Evolutionary conservation across 2,888 invertebrate species (phyloP).

Genomic region (Metacarcinus magister): DNA sequence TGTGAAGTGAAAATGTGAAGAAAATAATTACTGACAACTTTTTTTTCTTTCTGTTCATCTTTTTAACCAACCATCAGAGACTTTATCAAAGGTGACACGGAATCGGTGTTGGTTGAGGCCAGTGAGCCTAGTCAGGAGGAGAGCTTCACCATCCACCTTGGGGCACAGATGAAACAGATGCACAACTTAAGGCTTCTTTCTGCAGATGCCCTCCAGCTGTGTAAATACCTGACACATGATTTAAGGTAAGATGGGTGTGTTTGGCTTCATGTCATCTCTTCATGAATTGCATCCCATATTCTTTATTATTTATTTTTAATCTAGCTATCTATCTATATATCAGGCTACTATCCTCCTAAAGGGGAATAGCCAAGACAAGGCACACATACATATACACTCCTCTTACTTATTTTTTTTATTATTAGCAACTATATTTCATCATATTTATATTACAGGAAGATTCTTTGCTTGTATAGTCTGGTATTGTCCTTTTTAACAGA

Average conservation of each 20-base stretch:
- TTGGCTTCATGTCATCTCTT: not conserved
- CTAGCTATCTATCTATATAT: too few relatives aligned
- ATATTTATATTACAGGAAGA: too few relatives aligned
- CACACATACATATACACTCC: too few relatives aligned
- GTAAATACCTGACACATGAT: slow-evolving; percentile 84
- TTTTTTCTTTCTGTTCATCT: not conserved
- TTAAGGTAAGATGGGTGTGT: slow-evolving; percentile 76
- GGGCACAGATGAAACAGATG: slow-evolving; percentile 99
- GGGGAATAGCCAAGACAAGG: too few relatives aligned
- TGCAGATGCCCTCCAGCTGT: slow-evolving; percentile 92
- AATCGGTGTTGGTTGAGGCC: slow-evolving; percentile 64
- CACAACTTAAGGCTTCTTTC: slow-evolving; percentile 97
- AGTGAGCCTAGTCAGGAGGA: slow-evolving; percentile 87
- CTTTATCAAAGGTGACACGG: not conserved
- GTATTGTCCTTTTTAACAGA: not conserved
- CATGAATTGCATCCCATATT: not conserved
- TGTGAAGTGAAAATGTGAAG: not conserved
- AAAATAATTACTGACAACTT: not conserved
- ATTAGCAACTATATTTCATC: too few relatives aligned
- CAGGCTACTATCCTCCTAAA: too few relatives aligned
- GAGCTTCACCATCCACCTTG: slow-evolving; percentile 98
- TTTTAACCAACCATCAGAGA: not conserved
- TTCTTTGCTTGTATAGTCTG: not conserved
- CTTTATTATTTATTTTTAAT: not conserved
- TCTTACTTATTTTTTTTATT: too few relatives aligned